phyloP scores from a whole-genome alignment of 2,888 invertebrate species.

The Tiliacea aurago region DNA sequence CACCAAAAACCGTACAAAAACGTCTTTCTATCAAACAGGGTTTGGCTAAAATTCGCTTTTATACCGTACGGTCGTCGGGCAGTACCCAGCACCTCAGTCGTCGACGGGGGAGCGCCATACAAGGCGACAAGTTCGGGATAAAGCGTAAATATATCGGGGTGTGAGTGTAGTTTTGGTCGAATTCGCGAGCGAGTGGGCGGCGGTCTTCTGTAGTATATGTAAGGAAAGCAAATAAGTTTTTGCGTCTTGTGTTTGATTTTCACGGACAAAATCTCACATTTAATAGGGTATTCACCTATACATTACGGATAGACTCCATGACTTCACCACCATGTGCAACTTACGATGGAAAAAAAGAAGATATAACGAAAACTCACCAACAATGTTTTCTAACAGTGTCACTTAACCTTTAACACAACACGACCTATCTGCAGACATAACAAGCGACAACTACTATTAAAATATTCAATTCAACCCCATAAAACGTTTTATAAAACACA shows the following conservation, averaged over 20 bases:
- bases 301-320: neutral
- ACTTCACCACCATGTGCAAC: no score
- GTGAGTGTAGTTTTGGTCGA: slow-evolving; percentile 86
- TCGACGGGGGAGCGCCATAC: slow-evolving; percentile 56
- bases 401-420: slow-evolving; percentile 29
- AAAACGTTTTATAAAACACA: slow-evolving; percentile 47
- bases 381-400: neutral
- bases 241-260: slow-evolving; percentile 27
- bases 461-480: slow-evolving; percentile 42
- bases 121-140: slow-evolving; percentile 82
- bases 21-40: slow-evolving; percentile 38
- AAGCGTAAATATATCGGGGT: slow-evolving; percentile 84
- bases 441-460: slow-evolving; percentile 29
- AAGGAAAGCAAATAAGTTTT: slow-evolving; percentile 21
- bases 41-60: slow-evolving; percentile 37
- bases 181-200: slow-evolving; percentile 85
- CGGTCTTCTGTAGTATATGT: slow-evolving; percentile 72
- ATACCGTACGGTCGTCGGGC: slow-evolving; percentile 19
- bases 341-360: neutral
- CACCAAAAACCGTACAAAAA: slow-evolving; percentile 15
- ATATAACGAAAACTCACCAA: slow-evolving; percentile 18
- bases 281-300: neutral
- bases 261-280: neutral
- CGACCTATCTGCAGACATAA: slow-evolving; percentile 19
- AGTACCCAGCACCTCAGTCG: slow-evolving; percentile 44